Conservation (phyloP, 2,113 vertebrate genomes). For the Sebastes schlegelii region DNA sequence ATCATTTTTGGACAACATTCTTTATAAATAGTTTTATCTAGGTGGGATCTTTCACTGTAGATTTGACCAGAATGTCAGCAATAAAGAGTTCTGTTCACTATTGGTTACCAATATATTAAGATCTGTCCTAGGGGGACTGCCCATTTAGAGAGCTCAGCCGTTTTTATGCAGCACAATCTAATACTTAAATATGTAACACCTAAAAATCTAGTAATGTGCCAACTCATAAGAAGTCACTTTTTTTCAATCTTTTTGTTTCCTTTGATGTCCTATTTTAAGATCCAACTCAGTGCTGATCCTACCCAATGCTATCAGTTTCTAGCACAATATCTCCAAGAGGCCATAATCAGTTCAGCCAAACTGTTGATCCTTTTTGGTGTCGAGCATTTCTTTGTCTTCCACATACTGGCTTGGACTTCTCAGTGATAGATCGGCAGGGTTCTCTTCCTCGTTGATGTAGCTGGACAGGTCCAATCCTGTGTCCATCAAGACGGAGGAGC, state of each 20-base stretch:
- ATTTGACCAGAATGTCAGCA: conserved; percentile 83
- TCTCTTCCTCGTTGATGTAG: conserved; percentile 60
- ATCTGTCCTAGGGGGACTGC: conserved; percentile 86
- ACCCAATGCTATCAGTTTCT: conserved; percentile 41
- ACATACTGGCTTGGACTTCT: conserved; percentile 62
- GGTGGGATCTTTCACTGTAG: conserved; percentile 71
- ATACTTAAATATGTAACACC: conserved; percentile 82
- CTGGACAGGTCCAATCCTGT: conserved; percentile 68
- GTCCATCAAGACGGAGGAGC: conserved; percentile 66
- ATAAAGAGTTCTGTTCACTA: conserved; percentile 86
- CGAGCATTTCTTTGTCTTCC: conserved; percentile 75
- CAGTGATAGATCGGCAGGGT: conserved; percentile 68
- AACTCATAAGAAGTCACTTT: conserved; percentile 73
- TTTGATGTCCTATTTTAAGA: conserved; percentile 68
- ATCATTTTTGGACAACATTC: conserved; percentile 66
- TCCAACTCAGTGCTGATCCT: conserved; percentile 54
- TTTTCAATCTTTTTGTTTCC: conserved; percentile 60
- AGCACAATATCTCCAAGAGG: conserved; percentile 54
- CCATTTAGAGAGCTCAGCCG: conserved; percentile 79
- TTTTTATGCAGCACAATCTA: conserved; percentile 83
- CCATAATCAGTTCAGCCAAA: conserved; percentile 68
- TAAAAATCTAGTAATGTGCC: conserved; percentile 80
- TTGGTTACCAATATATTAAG: conserved; percentile 89
- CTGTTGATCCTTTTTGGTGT: conserved; percentile 84
- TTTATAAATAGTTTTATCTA: conserved; percentile 70